Evolutionary conservation across 2,797 vertebrate species (phyloP), one percentile per base, ranked within the genome.

Genomic region (Serranus cabrilla): DNA sequence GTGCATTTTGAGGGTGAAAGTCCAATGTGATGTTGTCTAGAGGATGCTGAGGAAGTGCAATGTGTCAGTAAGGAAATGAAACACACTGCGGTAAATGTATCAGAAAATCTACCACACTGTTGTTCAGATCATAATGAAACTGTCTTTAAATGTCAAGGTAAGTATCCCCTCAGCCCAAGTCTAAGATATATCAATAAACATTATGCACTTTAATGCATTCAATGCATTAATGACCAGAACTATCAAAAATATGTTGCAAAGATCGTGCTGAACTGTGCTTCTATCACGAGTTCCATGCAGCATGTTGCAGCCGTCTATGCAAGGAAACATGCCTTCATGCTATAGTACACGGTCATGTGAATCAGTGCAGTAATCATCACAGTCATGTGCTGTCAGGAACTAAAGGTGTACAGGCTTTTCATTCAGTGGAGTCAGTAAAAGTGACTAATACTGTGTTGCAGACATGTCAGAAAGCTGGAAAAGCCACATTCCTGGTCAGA

Each of bases 221-320:
- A n/a, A 34, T 34, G 34, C 7, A 34, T 34, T 34, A 34, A 34
- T 34, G 5, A 7, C 34, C 34, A 34, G 8, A 34, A 31, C 6
- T 31, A 31, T 8, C 34, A 34, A 34, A 34, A 34, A 34, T 34
- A 34, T 34, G 34, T 7, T 34, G 34, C 7, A 6, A 34, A 34
- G 8, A 34, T 34, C 7, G 34, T 34, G 34, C 34, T 5, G 1
- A 34, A 34, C 8, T 7, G 6, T 6, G 8, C 34, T 34, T 34
- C 34, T 34, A 34, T 31, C 27, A 31, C 3, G 27, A 9, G 34
- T 7, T 34, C 27, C 27, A 27, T 27, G 3, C 27, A 27, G 27
- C 27, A 27, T 27, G 3, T 27, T 27, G 27, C 84, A 89, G 81
- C 83, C 87, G 78, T 54, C 49, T 63, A 23, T 73, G 61, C 45